A percentile compares a stretch with the other conserved stretches of the same genome.
These are phyloP conservation scores for Henricia sp. DNA, from an alignment of 53 echinoderm and acorn worm species.

Conservation along the genomic window DNA sequence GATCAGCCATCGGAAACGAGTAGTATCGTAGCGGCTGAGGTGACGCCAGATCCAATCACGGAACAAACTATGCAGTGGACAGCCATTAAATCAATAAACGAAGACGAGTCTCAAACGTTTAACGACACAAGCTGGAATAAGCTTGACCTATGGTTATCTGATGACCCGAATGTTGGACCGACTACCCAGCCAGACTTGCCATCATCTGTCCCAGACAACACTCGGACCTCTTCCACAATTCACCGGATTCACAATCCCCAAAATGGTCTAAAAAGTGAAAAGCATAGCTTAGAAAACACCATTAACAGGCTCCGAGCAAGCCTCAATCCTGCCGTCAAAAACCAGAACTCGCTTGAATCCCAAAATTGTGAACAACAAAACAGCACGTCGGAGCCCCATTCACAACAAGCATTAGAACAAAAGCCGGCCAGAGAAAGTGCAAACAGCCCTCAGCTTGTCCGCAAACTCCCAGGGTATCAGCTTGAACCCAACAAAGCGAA, in stretches of 20 bases:
- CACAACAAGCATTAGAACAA: no score
- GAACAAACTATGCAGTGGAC: slow-evolving; percentile 35
- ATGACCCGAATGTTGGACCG: background rate
- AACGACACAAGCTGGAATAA: slow-evolving; percentile 4
- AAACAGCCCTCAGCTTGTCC: no score
- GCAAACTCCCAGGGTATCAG: no score
- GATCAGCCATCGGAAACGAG: slow-evolving; percentile 15
- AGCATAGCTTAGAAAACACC: background rate
- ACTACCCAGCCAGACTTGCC: background rate
- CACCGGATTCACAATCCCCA: background rate
- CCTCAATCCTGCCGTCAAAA: no score
- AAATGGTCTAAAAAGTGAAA: background rate
- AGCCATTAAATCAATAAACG: slow-evolving; percentile 7
- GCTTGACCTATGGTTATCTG: slow-evolving; percentile 15
- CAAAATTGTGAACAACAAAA: background rate
- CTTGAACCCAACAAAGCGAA: no score
- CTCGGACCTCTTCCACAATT: background rate
- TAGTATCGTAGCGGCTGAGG: slow-evolving; percentile 10
- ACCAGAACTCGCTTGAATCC: background rate
- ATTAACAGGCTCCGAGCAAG: slow-evolving; percentile 40
- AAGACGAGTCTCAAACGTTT: background rate
- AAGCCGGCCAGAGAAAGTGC: no score
- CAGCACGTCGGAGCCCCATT: background rate
- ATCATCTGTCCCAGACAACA: background rate
- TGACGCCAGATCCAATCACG: slow-evolving; percentile 15